Conservation (phyloP, 2,888 invertebrate genomes). For the Argynnis bischoffii region DNA sequence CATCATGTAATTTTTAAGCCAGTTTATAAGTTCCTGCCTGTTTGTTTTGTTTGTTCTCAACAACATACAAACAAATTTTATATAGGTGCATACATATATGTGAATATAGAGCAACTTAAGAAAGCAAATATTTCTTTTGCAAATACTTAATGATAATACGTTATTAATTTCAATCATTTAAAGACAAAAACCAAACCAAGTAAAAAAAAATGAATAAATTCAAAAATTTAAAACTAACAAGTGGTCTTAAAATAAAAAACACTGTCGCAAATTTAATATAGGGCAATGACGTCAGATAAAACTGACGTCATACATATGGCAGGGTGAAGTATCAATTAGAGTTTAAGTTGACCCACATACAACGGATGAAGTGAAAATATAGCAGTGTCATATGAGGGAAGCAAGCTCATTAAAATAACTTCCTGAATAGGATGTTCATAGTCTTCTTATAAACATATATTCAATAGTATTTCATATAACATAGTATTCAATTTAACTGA, state of each 20-base stretch:
- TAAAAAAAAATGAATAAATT: not conserved
- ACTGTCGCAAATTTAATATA: slow-evolving; percentile 17
- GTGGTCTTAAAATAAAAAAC: slow-evolving; percentile 11
- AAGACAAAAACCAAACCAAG: not conserved
- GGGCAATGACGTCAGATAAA: slow-evolving; percentile 19
- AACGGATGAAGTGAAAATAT: slow-evolving; percentile 19
- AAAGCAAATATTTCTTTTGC: too few relatives aligned
- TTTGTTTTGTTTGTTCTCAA: too few relatives aligned
- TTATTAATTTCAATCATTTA: not conserved
- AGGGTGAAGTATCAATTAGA: slow-evolving; percentile 24
- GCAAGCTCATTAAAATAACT: slow-evolving; percentile 23
- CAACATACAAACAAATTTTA: too few relatives aligned
- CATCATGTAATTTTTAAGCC: too few relatives aligned
- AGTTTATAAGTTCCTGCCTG: too few relatives aligned
- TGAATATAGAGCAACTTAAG: too few relatives aligned
- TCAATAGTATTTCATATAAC: slow-evolving; percentile 1
- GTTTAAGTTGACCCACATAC: slow-evolving; percentile 27
- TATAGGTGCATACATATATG: too few relatives aligned
- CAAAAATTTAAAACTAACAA: not conserved
- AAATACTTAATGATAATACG: too few relatives aligned
- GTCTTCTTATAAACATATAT: slow-evolving; percentile 4
- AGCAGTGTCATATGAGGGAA: slow-evolving; percentile 16
- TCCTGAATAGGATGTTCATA: slow-evolving; percentile 19
- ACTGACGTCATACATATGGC: slow-evolving; percentile 20
- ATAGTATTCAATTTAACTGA: slow-evolving; percentile 2